phyloP scores from a whole-genome alignment of 2,888 invertebrate species.

The Oligia latruncula region DNA sequence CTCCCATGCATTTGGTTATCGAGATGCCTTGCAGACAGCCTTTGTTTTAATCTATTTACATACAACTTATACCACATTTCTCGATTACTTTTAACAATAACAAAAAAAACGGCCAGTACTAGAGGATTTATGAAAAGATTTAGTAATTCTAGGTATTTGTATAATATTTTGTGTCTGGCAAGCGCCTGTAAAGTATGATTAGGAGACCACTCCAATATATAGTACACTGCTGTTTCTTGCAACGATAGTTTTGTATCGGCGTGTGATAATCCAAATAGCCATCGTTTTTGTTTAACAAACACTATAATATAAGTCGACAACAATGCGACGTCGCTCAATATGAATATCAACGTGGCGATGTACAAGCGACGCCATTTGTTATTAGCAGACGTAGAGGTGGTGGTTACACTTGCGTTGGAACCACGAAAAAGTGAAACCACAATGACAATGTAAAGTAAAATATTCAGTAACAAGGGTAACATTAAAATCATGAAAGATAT shows the following conservation, averaged over 20 bases:
- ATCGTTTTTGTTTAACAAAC: background rate
- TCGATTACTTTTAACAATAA: background rate
- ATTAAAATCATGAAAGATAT: background rate
- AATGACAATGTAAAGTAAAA: background rate
- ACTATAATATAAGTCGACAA: background rate
- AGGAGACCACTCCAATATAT: background rate
- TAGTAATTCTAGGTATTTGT: background rate
- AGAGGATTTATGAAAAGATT: background rate
- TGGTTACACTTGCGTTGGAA: background rate
- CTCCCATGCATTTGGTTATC: background rate
- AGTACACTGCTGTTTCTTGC: background rate
- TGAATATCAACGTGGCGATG: background rate
- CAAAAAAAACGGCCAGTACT: background rate
- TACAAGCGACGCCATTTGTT: constrained; percentile 2
- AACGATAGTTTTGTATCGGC: too few species aligned
- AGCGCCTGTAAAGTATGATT: background rate
- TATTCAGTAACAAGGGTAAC: background rate
- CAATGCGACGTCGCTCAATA: background rate
- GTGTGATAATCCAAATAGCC: too few species aligned
- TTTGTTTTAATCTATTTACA: background rate
- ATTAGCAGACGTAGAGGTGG: background rate
- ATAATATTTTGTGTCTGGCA: too few species aligned
- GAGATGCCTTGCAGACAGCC: background rate
- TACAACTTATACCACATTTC: background rate
- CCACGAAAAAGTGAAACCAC: background rate